Evolutionary conservation across 2,113 vertebrate genomes (phyloP).

Genomic region (Lethenteron reissneri): DNA sequence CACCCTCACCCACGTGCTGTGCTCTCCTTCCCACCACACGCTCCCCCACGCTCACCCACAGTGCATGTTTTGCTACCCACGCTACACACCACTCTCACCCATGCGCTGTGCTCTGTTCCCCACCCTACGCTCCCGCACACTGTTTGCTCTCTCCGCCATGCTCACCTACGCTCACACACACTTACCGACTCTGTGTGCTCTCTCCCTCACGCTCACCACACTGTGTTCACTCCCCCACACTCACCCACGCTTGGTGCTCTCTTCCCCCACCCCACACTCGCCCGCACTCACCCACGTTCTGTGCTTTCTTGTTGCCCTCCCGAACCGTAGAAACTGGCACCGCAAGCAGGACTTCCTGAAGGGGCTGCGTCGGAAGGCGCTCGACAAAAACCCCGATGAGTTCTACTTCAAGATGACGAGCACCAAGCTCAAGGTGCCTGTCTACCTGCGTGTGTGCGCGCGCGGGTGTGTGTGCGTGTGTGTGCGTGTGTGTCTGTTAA

Average conservation of each 20-base stretch:
- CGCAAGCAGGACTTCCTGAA: conserved; percentile 57
- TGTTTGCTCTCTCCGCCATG: no score
- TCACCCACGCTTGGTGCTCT: neutral
- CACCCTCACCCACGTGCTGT: no score
- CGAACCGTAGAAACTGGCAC: conserved; percentile 43
- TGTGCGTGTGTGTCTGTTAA: neutral
- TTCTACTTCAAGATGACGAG: conserved; percentile 85
- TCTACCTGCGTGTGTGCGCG: neutral
- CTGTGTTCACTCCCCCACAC: no score
- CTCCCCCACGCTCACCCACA: neutral
- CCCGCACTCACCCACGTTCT: no score
- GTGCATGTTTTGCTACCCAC: no score
- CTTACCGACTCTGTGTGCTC: neutral
- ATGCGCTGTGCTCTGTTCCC: no score
- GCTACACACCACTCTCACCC: neutral
- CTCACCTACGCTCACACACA: no score
- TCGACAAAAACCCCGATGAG: conserved; percentile 87
- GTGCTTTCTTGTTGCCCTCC: neutral
- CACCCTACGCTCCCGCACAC: neutral
- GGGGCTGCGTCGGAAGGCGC: conserved; percentile 59
- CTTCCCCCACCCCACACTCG: neutral
- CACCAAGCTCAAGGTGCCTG: conserved; percentile 37
- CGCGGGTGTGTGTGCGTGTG: no score
- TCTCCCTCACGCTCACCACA: neutral
- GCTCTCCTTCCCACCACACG: conserved; percentile 7